Evolutionary conservation across 2,797 vertebrate genomes (phyloP), one percentile per base, ranked within the genome.

Genomic region (Sparus aurata): DNA sequence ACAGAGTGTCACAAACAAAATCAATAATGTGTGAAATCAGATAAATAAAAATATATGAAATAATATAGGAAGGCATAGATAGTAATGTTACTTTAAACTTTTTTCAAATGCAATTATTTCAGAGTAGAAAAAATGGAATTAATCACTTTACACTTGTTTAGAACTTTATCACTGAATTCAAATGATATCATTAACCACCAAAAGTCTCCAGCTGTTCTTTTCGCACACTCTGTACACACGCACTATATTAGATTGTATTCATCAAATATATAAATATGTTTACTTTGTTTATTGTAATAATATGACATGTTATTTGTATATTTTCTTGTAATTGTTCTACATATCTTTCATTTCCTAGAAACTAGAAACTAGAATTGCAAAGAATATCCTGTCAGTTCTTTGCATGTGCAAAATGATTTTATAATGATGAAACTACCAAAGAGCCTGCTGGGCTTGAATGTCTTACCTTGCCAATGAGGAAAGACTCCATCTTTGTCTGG

Each of bases 381-480:
- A 2, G 8, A 49, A 54, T 5, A 2, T 68, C 45, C 38, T 0
- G 43, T 7, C 46, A 58, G 17, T 4, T 12, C 18, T 27, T 34
- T 18, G 18, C 30, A 10, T 30, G 25, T 30, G 38, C 18, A 59
- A 20, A 9, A 38, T 27, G 4, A 52, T 5, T 5, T 38, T n/a
- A 30, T 38, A 46, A 43, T 45, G 6, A n/a, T 1, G 0, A 50
- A 30, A 25, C 17, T 38, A 6, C 13, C 22, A 67, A 73, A 62
- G 16, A 10, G n/a, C 38, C 9, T 12, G 52, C 52, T 12, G 1
- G 16, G 0, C 22, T 53, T 53, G 8, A 38, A 13, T 16, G 45
- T 45, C 96, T 96, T 96, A 99, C 98, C 88, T 97, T 94, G 85
- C 97, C 98, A 74, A 99, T 97, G 72, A 91, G 94, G 85, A 99